Conservation (phyloP, 1,140 invertebrate species). For the Pentalonia nigronervosa region DNA sequence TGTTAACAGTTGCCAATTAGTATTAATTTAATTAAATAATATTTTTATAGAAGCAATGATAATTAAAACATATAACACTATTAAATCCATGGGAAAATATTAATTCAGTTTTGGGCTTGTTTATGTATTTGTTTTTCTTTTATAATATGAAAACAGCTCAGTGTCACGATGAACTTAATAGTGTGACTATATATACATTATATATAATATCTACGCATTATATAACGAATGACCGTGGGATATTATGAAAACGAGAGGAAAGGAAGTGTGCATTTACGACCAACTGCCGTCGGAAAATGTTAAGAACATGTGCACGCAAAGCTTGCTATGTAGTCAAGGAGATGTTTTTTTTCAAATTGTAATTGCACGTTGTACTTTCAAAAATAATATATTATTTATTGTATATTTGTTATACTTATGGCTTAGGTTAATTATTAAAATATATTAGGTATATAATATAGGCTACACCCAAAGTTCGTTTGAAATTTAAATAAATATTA, state of each 20-base stretch:
- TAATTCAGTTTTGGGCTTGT: constrained; percentile 22
- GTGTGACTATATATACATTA: neutral
- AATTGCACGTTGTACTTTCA: neutral
- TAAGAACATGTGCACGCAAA: constrained; percentile 21
- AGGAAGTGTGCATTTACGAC: constrained; percentile 5
- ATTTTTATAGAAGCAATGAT: neutral
- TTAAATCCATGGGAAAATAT: neutral
- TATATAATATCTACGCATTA: neutral
- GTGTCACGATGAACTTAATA: constrained; percentile 2
- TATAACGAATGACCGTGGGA: constrained; percentile 26
- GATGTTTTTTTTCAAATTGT: neutral
- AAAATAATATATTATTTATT: neutral
- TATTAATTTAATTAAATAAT: neutral
- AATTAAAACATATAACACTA: neutral
- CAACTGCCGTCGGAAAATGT: neutral
- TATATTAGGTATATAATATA: neutral
- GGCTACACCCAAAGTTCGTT: neutral
- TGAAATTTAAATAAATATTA: neutral
- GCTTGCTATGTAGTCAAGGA: neutral
- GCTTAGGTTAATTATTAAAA: neutral
- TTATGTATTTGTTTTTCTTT: neutral
- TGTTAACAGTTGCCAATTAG: neutral
- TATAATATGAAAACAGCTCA: neutral
- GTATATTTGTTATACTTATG: neutral
- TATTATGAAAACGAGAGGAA: constrained; percentile 46